These are phyloP conservation scores for Zoanthus sociatus DNA, from an alignment of 92 coral and sea anemone species.

Conservation along the genomic window DNA sequence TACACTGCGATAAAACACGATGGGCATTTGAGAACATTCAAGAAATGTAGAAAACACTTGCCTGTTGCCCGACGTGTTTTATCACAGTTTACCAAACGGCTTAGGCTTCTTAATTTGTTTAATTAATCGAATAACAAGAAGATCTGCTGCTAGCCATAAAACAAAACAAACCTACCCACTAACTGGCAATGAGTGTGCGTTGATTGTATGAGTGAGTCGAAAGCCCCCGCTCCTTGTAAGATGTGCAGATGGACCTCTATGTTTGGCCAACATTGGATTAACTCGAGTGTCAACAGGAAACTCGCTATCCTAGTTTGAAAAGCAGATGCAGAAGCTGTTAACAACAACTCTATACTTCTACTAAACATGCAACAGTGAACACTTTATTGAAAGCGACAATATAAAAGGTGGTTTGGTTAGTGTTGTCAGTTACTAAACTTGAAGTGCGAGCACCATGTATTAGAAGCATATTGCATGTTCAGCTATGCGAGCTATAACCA, in stretches of 20 bases:
- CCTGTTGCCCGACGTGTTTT: no score
- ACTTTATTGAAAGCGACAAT: background rate
- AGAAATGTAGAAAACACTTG: no score
- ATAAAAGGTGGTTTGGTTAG: background rate
- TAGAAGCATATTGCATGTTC: no score
- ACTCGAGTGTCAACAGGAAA: constrained; percentile 93
- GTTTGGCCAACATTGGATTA: constrained; percentile 84
- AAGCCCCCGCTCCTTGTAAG: constrained; percentile 95
- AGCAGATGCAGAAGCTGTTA: background rate
- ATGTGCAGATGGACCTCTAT: constrained; percentile 96
- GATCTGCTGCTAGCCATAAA: background rate
- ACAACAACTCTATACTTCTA: background rate
- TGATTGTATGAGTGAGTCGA: constrained; percentile 90
- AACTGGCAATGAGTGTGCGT: constrained; percentile 87
- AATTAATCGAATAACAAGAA: background rate
- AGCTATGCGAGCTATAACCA: no score
- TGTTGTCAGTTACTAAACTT: no score
- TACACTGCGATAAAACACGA: no score
- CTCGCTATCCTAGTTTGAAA: constrained; percentile 79
- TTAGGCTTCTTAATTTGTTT: background rate
- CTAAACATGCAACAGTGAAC: background rate
- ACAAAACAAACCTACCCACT: constrained; percentile 83
- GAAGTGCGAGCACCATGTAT: no score
- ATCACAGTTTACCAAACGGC: no score
- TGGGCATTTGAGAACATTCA: no score